Conservation (phyloP, 1,140 invertebrate species). For the Bombus affinis region DNA sequence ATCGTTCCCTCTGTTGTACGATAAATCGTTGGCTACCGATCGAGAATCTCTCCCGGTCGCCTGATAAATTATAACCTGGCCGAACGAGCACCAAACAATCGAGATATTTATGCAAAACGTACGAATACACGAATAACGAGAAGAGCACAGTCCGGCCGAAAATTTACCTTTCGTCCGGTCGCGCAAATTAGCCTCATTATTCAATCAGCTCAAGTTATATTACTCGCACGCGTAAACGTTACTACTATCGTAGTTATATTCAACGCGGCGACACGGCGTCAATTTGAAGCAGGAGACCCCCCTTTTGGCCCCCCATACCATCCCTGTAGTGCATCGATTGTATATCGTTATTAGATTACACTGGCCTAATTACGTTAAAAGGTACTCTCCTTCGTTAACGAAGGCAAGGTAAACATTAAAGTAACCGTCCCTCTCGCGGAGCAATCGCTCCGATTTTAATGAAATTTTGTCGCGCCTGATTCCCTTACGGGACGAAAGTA, state of each 20-base stretch:
- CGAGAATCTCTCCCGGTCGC: neutral
- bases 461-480: constrained; percentile 12
- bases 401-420: constrained; percentile 36
- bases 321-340: neutral
- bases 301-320: neutral
- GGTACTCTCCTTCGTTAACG: constrained; percentile 29
- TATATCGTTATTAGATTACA: constrained; percentile 38
- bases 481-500: neutral
- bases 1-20: neutral
- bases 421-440: neutral
- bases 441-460: constrained; percentile 18
- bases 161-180: constrained; percentile 35
- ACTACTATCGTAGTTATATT: constrained; percentile 20
- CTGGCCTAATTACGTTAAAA: constrained; percentile 22
- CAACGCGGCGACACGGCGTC: constrained; percentile 8
- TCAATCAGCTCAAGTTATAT: constrained; percentile 29
- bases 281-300: neutral
- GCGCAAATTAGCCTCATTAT: constrained; percentile 35
- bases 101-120: constrained; percentile 33
- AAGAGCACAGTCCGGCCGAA: neutral
- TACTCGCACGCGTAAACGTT: constrained; percentile 17
- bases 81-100: constrained; percentile 9
- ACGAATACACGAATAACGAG: constrained; percentile 9
- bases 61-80: neutral
- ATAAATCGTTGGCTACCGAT: neutral